phyloP scores from a whole-genome alignment of 2,888 invertebrate genomes.

The Agrilus mali region DNA sequence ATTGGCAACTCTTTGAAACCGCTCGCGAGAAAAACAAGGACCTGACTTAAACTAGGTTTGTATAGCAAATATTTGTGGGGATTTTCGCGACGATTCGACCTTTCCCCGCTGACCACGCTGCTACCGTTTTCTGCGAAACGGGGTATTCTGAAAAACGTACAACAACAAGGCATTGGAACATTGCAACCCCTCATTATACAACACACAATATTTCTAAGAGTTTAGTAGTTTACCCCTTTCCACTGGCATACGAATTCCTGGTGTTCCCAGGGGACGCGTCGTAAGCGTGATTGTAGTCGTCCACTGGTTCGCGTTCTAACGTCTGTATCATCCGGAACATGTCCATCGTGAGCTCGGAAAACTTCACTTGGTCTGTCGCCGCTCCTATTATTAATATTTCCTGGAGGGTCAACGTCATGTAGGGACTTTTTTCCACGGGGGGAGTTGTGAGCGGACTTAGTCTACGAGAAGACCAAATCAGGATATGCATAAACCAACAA shows the following conservation, averaged over 20 bases:
- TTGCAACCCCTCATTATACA: conserved; percentile 3
- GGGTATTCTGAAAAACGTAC: neutral
- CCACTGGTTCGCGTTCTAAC: conserved; percentile 81
- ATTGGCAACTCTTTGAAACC: conserved; percentile 88
- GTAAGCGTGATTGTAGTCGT: conserved; percentile 61
- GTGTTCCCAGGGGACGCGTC: conserved; percentile 60
- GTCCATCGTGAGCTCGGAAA: conserved; percentile 92
- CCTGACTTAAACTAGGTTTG: conserved; percentile 88
- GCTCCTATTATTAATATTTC: conserved; percentile 92
- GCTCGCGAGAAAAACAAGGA: conserved; percentile 82
- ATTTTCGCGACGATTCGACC: conserved; percentile 65
- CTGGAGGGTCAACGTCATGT: conserved; percentile 78
- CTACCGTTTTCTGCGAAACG: conserved; percentile 15
- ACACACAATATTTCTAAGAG: neutral
- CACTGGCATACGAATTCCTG: conserved; percentile 40
- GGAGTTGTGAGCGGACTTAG: conserved; percentile 74
- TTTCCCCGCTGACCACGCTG: conserved; percentile 57
- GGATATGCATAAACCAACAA: neutral
- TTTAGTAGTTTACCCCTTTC: neutral
- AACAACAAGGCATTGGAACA: neutral
- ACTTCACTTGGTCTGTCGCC: conserved; percentile 87
- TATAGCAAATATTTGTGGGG: conserved; percentile 94
- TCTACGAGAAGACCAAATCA: conserved; percentile 37
- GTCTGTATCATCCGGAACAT: conserved; percentile 97
- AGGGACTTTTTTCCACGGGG: conserved; percentile 74